Percentiles rank a stretch among this genome's conserved stretches.
Evolutionary conservation across 1,140 invertebrate genomes (phyloP).

Genomic region (Dufourea novaeangliae): DNA sequence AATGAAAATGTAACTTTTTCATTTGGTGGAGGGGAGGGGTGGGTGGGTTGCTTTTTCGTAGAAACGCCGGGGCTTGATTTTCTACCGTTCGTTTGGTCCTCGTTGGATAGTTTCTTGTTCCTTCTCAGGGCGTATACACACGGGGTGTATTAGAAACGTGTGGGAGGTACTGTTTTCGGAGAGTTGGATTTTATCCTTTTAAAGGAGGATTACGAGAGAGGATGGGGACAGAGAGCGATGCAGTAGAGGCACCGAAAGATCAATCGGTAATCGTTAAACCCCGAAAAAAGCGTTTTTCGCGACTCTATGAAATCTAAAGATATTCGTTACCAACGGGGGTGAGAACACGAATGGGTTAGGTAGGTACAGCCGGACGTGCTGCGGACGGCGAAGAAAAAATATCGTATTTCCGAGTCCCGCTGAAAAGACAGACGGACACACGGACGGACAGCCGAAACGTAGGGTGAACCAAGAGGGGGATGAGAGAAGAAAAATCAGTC

Average conservation of each 20-base stretch:
- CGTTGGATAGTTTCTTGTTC: too few relatives aligned
- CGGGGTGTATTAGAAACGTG: too few relatives aligned
- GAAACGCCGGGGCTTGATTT: not conserved
- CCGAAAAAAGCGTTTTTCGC: constrained; percentile 15
- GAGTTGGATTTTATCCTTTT: too few relatives aligned
- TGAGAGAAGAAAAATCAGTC: not conserved
- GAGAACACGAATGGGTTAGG: not conserved
- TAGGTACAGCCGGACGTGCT: too few relatives aligned
- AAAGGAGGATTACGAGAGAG: not conserved
- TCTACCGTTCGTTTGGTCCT: too few relatives aligned
- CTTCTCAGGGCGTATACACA: too few relatives aligned
- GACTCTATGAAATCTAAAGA: constrained; percentile 41
- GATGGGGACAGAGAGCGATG: not conserved
- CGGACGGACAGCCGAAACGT: constrained; percentile 21
- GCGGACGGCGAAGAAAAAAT: not conserved
- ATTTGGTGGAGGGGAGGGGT: not conserved
- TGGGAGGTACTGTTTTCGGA: too few relatives aligned
- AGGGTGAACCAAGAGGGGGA: not conserved
- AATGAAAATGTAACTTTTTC: not conserved
- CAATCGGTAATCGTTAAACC: constrained; percentile 39
- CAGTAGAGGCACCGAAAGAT: not conserved
- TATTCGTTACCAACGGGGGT: not conserved
- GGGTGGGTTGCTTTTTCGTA: not conserved
- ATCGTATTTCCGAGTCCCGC: constrained; percentile 8
- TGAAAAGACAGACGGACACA: constrained; percentile 22